Evolutionary conservation across 2,113 vertebrate genomes (phyloP), one percentile per base, ranked within the genome.

Genomic region (Gopherus evgoodei): DNA sequence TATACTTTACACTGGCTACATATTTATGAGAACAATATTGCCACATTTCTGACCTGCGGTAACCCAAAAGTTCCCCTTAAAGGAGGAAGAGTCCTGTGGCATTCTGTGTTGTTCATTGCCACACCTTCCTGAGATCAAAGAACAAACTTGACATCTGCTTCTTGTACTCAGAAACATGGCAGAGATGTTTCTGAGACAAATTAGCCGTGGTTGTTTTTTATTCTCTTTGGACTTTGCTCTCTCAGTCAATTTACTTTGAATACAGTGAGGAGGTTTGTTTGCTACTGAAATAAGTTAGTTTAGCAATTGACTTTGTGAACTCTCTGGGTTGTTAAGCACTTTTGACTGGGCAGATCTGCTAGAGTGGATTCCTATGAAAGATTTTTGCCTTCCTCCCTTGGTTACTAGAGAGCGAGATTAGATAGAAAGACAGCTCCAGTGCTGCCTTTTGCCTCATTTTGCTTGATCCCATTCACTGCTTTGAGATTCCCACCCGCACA

Each of bases 401-500:
- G 24, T 13, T 31, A 5, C 0, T 44, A 5, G 53, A 76, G 84
- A 59, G 54, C 56, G 50, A 81, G 59, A 44, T 38, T 0, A 2
- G 87, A 9, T 44, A 76, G 38, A 6, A 2, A 76, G 42, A 76
- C 24, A 25, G 38, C 12, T 76, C 42, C 75, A 42, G 38, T 11
- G 11, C 10, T 76, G 2, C 49, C 50, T 65, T 24, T 56, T 82
- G 8, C n/a, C 17, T n/a, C 0, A 0, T 25, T 69, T 69, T 69
- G 14, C 35, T 49, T 17, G n/a, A 7, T 78, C 65, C 27, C 29
- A 38, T 29, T n/a, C 4, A 1, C 0, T 14, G 24, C 53, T 42
- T 52, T 4, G 42, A 11, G 10, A 2, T 0, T 3, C 35, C 5
- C n/a, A 31, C 56, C 27, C 47, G 6, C 11, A 76, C 1, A 4